Percentiles rank a stretch among this genome's conserved stretches.
Conservation (phyloP, 2,888 invertebrate genomes). For the Mythimna vitellina region DNA sequence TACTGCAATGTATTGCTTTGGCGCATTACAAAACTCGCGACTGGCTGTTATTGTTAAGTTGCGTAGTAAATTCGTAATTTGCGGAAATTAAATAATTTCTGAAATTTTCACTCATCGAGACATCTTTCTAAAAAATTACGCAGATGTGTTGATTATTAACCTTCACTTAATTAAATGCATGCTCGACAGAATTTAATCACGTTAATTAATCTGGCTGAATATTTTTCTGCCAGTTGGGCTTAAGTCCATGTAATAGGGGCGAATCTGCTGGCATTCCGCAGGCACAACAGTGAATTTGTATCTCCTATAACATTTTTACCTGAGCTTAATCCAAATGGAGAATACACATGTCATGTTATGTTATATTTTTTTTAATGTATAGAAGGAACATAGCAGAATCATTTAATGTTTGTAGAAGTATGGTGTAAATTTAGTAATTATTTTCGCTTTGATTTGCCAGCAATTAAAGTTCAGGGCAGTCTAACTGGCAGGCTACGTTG, state of each 20-base stretch:
- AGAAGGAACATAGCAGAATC: too few relatives aligned
- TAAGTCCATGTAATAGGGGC: background rate
- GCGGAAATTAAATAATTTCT: constrained; percentile 35
- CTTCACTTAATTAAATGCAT: constrained; percentile 26
- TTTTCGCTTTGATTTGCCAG: background rate
- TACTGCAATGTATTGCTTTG: too few relatives aligned
- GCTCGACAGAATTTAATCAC: background rate
- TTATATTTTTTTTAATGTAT: background rate
- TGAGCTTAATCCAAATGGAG: background rate
- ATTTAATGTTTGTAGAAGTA: background rate
- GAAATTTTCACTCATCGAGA: constrained; percentile 14
- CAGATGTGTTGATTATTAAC: constrained; percentile 10
- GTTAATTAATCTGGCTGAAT: background rate
- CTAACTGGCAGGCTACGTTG: too few relatives aligned
- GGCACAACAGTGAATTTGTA: background rate
- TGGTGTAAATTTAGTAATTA: background rate
- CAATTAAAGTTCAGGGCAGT: background rate
- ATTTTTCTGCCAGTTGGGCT: background rate
- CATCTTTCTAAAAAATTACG: constrained; percentile 24
- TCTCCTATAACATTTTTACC: background rate
- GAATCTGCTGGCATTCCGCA: background rate
- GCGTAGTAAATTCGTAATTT: background rate
- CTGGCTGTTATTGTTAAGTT: background rate
- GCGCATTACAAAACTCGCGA: too few relatives aligned
- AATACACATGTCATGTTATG: background rate